Base-by-base conservation (phyloP, 1,140 invertebrate species). In the Eubasilissa regina region DNA sequence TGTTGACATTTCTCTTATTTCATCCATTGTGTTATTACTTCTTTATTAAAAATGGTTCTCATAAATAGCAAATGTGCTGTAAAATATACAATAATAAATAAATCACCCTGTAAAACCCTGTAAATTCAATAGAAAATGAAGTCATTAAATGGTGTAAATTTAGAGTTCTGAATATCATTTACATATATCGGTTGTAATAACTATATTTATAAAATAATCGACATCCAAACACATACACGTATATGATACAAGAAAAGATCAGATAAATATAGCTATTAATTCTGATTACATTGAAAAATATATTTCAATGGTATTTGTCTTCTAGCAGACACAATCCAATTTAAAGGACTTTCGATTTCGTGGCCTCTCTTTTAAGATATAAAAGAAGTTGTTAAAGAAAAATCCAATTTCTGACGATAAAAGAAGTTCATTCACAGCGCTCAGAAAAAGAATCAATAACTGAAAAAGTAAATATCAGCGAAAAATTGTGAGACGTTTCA, bases 371-470 rank as follows among this genome's bases (percentile, higher is more conserved):
- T 73, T 73, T 70, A 21, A n/a, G 12, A 47, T 13, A 25, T 55
- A 55, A 73, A 73, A 73, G 48, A 35, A 53, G 48, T 35, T 53
- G 53, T 53, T 73, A 73, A 56, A 73, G 70, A 51, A 56, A 73
- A 73, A 73, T 73, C 70, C 70, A 73, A 73, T 73, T 73, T 55
- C 53, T 55, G 70, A 7, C 25, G 53, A 73, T 73, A 73, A 73
- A 55, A 73, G 70, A 73, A 56, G 47, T 25, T 48, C 53, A 25
- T 35, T 55, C 70, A 55, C 4, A 53, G 47, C 12, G 3, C 10
- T 60, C 11, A 60, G 10, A 60, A 60, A n/a, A 11, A 19, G 17
- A 19, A 60, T 60, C 17, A 11, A 60, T 11, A 12, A 8, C 48
- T 17, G 21, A 4, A 60, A 35, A 35, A 35, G 21, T n/a, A 25